Percentiles rank a stretch among this genome's conserved stretches.
Conservation (phyloP, 2,797 vertebrate genomes). For the Aselliscus stoliczkanus region DNA sequence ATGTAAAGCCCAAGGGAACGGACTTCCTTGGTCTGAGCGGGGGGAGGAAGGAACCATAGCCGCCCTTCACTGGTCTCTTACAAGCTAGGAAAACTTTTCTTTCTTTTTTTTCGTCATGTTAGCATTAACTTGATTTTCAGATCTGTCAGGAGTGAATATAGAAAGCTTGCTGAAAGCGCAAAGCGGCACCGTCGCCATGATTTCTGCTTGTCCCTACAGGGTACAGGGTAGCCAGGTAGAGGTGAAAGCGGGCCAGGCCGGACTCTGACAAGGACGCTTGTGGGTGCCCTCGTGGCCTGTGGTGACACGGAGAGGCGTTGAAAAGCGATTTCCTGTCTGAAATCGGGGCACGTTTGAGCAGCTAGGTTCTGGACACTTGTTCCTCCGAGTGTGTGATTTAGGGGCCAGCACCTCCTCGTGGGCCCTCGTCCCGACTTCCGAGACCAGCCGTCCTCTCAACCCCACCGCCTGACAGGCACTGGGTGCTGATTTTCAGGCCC, state of each 20-base stretch:
- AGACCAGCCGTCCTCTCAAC: background rate
- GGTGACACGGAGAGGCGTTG: background rate
- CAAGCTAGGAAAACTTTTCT: background rate
- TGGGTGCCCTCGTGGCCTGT: background rate
- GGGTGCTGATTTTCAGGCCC: background rate
- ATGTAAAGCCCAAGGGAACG: conserved; percentile 77
- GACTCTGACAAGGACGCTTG: background rate
- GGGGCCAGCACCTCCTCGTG: background rate
- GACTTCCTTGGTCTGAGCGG: conserved; percentile 68
- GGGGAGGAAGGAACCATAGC: conserved; percentile 49
- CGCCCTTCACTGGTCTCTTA: background rate
- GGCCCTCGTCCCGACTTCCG: background rate
- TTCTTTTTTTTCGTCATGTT: background rate
- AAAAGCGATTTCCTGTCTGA: background rate
- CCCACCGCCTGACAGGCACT: accelerated
- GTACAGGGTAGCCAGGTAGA: background rate
- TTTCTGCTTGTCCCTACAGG: background rate
- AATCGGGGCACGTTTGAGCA: background rate
- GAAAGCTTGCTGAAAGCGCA: background rate
- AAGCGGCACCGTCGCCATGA: background rate
- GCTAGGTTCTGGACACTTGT: background rate
- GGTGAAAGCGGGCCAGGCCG: background rate
- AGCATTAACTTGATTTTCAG: conserved; percentile 12
- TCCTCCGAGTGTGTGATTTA: background rate
- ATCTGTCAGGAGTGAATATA: background rate